These are phyloP conservation scores for Drosophila pegasa DNA, from an alignment of 2,888 invertebrate genomes.

Conservation along the genomic window DNA sequence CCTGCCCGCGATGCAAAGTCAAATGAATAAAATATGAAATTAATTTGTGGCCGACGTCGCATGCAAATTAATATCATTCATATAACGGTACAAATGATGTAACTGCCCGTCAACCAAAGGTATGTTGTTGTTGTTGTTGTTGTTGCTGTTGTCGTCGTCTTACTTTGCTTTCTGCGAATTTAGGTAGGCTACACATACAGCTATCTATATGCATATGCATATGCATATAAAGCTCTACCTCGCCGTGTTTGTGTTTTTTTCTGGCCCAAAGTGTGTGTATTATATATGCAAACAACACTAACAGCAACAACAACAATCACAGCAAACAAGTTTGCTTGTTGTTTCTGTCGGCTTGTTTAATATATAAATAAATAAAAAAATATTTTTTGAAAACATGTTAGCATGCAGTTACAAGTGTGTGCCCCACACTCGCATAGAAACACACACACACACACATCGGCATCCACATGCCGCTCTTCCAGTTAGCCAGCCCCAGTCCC, in stretches of 20 bases:
- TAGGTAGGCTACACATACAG: conserved; percentile 50
- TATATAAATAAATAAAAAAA: conserved; percentile 63
- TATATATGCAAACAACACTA: conserved; percentile 54
- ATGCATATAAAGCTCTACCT: conserved; percentile 42
- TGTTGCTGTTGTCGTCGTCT: conserved; percentile 8
- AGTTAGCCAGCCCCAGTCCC: conserved; percentile 17
- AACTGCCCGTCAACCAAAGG: conserved; percentile 58
- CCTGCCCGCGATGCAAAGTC: background rate
- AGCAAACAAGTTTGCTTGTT: conserved; percentile 66
- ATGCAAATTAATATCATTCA: conserved; percentile 77
- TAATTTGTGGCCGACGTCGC: conserved; percentile 61
- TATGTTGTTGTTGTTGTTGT: conserved; percentile 20
- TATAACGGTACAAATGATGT: conserved; percentile 75
- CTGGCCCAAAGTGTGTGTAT: conserved; percentile 37
- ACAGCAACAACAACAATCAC: conserved; percentile 39
- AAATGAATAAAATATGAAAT: conserved; percentile 52
- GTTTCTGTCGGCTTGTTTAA: conserved; percentile 55
- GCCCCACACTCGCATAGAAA: conserved; percentile 12
- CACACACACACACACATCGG: background rate
- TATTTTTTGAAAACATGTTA: conserved; percentile 67
- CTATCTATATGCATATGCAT: conserved; percentile 28
- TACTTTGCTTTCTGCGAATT: conserved; percentile 31
- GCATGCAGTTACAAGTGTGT: conserved; percentile 73
- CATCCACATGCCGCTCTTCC: conserved; percentile 9
- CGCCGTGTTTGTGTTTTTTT: conserved; percentile 7